phyloP scores from a whole-genome alignment of 2,113 vertebrate genomes.

The Callaeas wilsoni region DNA sequence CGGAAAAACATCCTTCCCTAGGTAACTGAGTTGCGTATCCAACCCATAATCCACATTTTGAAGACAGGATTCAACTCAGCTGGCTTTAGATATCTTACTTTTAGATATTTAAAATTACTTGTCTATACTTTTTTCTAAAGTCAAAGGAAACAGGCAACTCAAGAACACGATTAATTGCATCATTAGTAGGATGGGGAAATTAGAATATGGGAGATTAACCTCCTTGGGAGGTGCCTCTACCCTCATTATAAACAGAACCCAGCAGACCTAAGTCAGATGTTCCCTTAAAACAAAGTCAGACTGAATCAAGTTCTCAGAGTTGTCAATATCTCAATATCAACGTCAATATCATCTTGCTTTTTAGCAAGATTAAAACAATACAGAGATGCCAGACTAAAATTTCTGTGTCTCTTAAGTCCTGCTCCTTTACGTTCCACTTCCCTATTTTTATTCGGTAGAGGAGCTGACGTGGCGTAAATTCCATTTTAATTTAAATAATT shows the following conservation, averaged over 20 bases:
- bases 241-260: not conserved
- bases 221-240: not conserved
- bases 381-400: not conserved
- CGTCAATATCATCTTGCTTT: too few species aligned
- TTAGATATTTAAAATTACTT: not conserved
- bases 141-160: not conserved
- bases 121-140: not conserved
- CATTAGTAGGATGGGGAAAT: not conserved
- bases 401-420: not conserved
- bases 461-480: not conserved
- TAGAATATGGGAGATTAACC: not conserved
- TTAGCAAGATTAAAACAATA: not conserved
- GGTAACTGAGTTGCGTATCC: not conserved
- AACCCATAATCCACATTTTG: not conserved
- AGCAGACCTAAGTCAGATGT: not conserved
- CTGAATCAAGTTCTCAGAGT: not conserved
- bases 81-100: not conserved
- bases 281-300: not conserved
- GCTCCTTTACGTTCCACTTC: not conserved
- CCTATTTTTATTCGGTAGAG: not conserved
- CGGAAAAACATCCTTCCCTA: not conserved
- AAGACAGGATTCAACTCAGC: not conserved
- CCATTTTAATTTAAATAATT: not conserved
- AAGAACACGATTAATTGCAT: not conserved
- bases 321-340: too few species aligned